A percentile compares a stretch with the other conserved stretches of the same genome.
These are phyloP conservation scores for Ganaspis sp. DNA, from an alignment of 1,140 invertebrate genomes.

Conservation along the genomic window DNA sequence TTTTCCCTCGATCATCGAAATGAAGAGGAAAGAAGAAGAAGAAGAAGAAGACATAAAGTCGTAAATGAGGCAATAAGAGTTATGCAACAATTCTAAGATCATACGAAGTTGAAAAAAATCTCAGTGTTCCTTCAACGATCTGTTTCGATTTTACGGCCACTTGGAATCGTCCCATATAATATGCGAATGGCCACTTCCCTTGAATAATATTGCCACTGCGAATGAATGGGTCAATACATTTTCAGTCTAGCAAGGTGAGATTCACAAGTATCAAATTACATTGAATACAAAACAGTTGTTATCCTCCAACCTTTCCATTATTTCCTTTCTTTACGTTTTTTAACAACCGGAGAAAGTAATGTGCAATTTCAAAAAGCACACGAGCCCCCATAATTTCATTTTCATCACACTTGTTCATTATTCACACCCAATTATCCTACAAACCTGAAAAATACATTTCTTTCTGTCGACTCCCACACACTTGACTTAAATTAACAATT, in stretches of 20 bases:
- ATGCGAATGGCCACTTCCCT: constrained; percentile 1
- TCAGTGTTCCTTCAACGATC: constrained; percentile 9
- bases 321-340: neutral
- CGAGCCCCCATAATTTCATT: neutral
- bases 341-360: neutral
- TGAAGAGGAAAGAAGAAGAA: neutral
- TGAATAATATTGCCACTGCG: constrained; percentile 26
- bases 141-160: constrained; percentile 16
- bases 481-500: too few relatives aligned
- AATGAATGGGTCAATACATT: constrained; percentile 21
- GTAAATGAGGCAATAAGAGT: constrained; percentile 7
- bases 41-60: neutral
- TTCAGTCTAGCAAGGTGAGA: neutral
- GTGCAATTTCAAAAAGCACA: neutral
- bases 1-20: neutral
- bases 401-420: neutral
- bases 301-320: neutral
- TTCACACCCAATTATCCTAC: neutral
- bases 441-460: too few relatives aligned
- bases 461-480: too few relatives aligned
- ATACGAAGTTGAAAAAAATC: neutral
- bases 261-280: constrained; percentile 19
- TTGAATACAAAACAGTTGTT: neutral
- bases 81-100: constrained; percentile 9
- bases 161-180: constrained; percentile 7